Conservation (phyloP, 2,797 vertebrate species). For the Coccyzus lansbergi region DNA sequence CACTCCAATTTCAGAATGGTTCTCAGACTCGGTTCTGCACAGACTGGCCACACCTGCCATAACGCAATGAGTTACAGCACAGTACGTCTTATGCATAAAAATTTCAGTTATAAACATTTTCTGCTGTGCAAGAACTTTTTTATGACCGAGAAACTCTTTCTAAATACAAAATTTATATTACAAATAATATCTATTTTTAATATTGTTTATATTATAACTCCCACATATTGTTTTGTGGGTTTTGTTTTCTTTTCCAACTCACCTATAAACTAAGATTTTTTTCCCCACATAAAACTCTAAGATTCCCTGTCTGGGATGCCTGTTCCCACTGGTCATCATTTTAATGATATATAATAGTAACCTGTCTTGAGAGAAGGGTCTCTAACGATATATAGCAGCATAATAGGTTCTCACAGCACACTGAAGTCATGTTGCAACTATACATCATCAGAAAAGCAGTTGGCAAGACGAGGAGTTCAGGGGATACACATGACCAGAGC, state of each 20-base stretch:
- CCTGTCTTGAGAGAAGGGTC: conserved; percentile 41
- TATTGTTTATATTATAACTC: neutral
- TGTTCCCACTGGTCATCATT: conserved; percentile 29
- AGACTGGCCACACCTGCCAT: neutral
- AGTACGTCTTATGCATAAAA: neutral
- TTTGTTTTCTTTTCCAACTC: neutral
- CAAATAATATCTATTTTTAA: conserved; percentile 11
- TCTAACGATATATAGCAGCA: conserved; percentile 38
- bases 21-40: neutral
- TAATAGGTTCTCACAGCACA: conserved; percentile 48
- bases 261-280: neutral
- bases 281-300: conserved; percentile 18
- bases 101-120: neutral
- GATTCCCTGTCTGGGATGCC: conserved; percentile 14
- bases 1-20: neutral
- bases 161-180: neutral
- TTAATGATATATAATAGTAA: conserved; percentile 66
- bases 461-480: conserved; percentile 24
- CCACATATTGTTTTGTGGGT: neutral
- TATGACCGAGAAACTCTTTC: neutral
- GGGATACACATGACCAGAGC: conserved; percentile 14
- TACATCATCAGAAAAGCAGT: conserved; percentile 50
- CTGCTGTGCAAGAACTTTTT: neutral
- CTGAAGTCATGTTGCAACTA: conserved; percentile 2
- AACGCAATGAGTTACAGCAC: neutral